Percentiles rank a stretch among this genome's conserved stretches.
Evolutionary conservation across 92 coral and sea anemone genomes (phyloP).

Genomic region (Ricordea florida): DNA sequence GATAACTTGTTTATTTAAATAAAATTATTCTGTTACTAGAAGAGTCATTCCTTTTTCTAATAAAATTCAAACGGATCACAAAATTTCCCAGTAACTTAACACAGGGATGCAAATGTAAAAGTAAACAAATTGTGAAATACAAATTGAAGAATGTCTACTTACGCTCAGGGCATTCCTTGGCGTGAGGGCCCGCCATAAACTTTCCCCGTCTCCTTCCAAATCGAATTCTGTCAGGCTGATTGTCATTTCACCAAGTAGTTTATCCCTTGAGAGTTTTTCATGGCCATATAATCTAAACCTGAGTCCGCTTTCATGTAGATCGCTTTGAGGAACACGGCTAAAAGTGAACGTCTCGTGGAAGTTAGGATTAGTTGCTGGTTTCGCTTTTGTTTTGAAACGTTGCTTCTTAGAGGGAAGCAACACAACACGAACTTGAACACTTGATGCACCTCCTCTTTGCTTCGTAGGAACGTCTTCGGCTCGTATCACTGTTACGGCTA

Average conservation of each 20-base stretch:
- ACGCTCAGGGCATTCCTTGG: slow-evolving; percentile 94
- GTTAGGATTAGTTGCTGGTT: slow-evolving; percentile 93
- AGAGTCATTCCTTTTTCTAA: neutral
- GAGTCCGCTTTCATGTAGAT: slow-evolving; percentile 77
- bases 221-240: slow-evolving; percentile 87
- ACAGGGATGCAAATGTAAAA: neutral
- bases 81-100: too few species aligned
- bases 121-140: slow-evolving; percentile 23
- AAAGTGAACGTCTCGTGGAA: slow-evolving; percentile 97
- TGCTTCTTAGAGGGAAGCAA: slow-evolving; percentile 89
- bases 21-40: neutral
- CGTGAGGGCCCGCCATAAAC: slow-evolving; percentile 91
- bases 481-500: slow-evolving; percentile 89
- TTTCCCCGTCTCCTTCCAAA: slow-evolving; percentile 88
- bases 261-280: slow-evolving; percentile 88
- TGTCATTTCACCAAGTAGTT: slow-evolving; percentile 91
- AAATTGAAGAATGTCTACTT: slow-evolving; percentile 38
- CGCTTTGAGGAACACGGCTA: slow-evolving; percentile 92
- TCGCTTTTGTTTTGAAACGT: slow-evolving; percentile 93
- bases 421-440: slow-evolving; percentile 88
- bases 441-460: slow-evolving; percentile 96
- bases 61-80: too few species aligned
- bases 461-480: slow-evolving; percentile 98
- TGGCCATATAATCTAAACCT: slow-evolving; percentile 96
- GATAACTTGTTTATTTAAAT: too few species aligned